Percentiles rank a stretch among this genome's conserved stretches.
Conservation (phyloP, 2,797 vertebrate genomes). For the Danio aesculapii region DNA sequence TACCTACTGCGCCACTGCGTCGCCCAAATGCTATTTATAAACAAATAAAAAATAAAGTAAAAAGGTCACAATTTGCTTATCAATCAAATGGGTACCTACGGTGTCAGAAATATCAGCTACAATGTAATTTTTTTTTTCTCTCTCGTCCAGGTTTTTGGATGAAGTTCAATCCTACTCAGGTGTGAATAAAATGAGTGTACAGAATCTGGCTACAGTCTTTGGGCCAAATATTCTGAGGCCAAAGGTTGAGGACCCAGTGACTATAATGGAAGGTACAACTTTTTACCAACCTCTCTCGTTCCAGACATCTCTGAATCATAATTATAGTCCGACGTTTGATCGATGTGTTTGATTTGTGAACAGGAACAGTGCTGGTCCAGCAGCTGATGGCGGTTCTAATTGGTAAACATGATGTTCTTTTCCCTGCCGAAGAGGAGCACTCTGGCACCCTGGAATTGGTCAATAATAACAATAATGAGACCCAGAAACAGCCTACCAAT, state of each 20-base stretch:
- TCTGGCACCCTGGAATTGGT: conserved; percentile 78
- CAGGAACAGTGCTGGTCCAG: conserved; percentile 95
- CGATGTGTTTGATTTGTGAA: conserved; percentile 52
- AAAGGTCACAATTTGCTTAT: not conserved
- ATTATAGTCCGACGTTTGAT: not conserved
- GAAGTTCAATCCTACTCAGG: conserved; percentile 97
- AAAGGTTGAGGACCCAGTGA: conserved; percentile 94
- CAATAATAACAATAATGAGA: conserved; percentile 91
- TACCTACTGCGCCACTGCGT: too few species aligned
- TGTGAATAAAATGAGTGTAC: conserved; percentile 98
- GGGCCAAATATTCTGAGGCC: conserved; percentile 96
- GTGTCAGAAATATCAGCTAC: not conserved
- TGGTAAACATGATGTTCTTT: conserved; percentile 88
- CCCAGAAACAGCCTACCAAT: conserved; percentile 73
- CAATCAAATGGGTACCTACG: not conserved
- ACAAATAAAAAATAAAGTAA: too few species aligned
- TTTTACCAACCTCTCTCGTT: not conserved
- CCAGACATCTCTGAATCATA: not conserved
- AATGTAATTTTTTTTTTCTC: not conserved
- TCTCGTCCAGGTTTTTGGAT: conserved; percentile 90
- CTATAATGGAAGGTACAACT: conserved; percentile 94
- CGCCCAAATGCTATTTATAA: too few species aligned
- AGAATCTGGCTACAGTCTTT: conserved; percentile 97
- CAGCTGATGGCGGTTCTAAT: conserved; percentile 97
- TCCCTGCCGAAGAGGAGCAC: conserved; percentile 85